phyloP scores from a whole-genome alignment of 1,140 invertebrate species.

The Zaprionus vittiger region DNA sequence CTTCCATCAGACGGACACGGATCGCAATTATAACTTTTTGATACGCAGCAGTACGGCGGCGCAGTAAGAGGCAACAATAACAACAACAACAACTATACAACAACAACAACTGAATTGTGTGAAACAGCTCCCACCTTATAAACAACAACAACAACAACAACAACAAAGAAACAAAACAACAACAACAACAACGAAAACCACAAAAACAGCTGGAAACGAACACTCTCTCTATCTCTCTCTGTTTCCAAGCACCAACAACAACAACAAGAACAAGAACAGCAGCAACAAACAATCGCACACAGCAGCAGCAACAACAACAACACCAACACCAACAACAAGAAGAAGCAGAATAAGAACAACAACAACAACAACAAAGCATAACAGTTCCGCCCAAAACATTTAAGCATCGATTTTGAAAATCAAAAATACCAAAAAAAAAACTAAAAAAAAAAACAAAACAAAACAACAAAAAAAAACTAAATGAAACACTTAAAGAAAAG shows the following conservation, averaged over 20 bases:
- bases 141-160: constrained; percentile 25
- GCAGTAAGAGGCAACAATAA: constrained; percentile 47
- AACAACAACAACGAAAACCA: constrained; percentile 34
- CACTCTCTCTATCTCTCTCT: constrained; percentile 29
- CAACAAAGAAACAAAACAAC: constrained; percentile 27
- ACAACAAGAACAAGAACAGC: constrained; percentile 24
- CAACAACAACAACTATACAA: constrained; percentile 48
- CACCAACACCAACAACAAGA: constrained; percentile 29
- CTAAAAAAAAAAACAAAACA: constrained; percentile 18
- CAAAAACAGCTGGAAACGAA: constrained; percentile 30
- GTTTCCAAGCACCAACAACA: constrained; percentile 34
- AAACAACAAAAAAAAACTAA: constrained; percentile 31
- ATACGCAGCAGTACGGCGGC: constrained; percentile 68
- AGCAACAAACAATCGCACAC: constrained; percentile 37
- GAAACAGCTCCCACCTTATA: constrained; percentile 77
- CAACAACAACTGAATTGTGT: constrained; percentile 74
- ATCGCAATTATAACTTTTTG: constrained; percentile 69
- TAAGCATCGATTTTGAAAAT: constrained; percentile 82
- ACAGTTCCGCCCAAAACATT: constrained; percentile 79
- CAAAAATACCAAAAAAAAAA: constrained; percentile 48
- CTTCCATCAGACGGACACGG: constrained; percentile 70
- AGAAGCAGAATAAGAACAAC: constrained; percentile 56
- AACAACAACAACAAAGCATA: constrained; percentile 56
- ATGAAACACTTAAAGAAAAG: constrained; percentile 27
- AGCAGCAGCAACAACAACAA: constrained; percentile 41